A percentile compares a stretch with the other conserved stretches of the same genome.
Evolutionary conservation across 2,888 invertebrate genomes (phyloP).

Genomic region (Pristionchus maxplancki): DNA sequence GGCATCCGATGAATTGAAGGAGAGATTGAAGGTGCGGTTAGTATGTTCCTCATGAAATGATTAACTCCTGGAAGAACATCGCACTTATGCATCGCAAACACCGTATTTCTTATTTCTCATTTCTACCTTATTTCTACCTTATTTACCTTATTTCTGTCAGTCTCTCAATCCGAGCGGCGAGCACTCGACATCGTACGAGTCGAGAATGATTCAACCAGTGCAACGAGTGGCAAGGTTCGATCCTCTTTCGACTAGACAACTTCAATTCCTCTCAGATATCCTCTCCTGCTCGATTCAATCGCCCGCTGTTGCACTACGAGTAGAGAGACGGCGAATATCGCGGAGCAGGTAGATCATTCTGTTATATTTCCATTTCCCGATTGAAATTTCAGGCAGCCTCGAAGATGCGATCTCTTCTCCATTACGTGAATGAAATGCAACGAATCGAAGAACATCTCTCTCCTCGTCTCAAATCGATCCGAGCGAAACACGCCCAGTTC

Average conservation of each 20-base stretch:
- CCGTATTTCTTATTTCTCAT: too few relatives aligned
- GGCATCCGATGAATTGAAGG: not conserved
- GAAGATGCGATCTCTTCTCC: conserved; percentile 72
- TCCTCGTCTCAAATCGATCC: conserved; percentile 48
- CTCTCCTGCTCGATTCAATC: conserved; percentile 63
- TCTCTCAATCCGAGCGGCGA: conserved; percentile 62
- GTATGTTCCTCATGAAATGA: too few relatives aligned
- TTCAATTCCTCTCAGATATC: conserved; percentile 53
- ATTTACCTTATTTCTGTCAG: too few relatives aligned
- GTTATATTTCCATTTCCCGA: not conserved
- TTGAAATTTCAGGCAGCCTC: conserved; percentile 59
- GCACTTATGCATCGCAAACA: not conserved
- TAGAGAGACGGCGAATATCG: not conserved
- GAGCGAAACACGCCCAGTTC: conserved; percentile 42
- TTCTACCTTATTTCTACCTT: not conserved
- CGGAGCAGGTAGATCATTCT: not conserved
- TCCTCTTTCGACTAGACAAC: not conserved
- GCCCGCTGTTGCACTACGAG: not conserved
- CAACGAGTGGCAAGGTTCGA: conserved; percentile 69
- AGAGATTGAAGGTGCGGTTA: conserved; percentile 20
- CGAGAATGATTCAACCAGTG: conserved; percentile 73
- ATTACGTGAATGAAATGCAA: conserved; percentile 75
- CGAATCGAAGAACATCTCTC: conserved; percentile 71
- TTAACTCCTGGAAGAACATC: too few relatives aligned
- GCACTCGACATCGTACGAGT: conserved; percentile 68